Percentiles rank a stretch among this genome's conserved stretches.
These are phyloP conservation scores for Acleris literana DNA, from an alignment of 2,888 invertebrate genomes.

Conservation along the genomic window DNA sequence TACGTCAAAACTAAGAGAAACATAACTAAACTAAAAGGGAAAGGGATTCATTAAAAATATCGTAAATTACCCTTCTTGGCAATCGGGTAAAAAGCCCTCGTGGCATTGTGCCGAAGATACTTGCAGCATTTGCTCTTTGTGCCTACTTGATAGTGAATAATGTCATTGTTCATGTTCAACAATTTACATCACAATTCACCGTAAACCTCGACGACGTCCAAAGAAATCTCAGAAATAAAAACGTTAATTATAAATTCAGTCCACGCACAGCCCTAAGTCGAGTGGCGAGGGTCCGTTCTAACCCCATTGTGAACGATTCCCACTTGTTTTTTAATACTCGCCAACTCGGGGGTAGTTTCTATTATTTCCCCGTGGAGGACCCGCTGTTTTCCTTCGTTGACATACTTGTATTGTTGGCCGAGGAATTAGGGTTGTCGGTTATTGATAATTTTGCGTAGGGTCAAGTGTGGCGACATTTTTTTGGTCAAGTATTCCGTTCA, in stretches of 20 bases:
- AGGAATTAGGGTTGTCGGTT: conserved; percentile 50
- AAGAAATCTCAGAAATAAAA: conserved; percentile 24
- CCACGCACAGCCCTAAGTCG: conserved; percentile 73
- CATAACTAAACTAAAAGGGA: too few species aligned
- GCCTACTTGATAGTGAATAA: not conserved
- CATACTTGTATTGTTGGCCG: conserved; percentile 57
- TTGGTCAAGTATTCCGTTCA: not conserved
- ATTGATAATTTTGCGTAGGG: conserved; percentile 68
- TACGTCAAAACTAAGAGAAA: too few species aligned
- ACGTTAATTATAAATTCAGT: conserved; percentile 60
- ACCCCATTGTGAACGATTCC: conserved; percentile 72
- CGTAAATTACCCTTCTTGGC: too few species aligned
- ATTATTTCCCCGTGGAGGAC: conserved; percentile 72
- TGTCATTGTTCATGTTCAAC: not conserved
- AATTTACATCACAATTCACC: conserved; percentile 23
- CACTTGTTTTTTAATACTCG: conserved; percentile 78
- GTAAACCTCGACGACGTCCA: conserved; percentile 21
- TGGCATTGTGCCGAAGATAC: too few species aligned
- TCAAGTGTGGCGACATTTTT: conserved; percentile 51
- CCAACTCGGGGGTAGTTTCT: conserved; percentile 70
- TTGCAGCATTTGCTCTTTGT: too few species aligned
- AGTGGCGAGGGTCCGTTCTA: conserved; percentile 72
- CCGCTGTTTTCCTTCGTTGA: conserved; percentile 76
- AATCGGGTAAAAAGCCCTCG: too few species aligned
- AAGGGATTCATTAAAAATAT: too few species aligned